Percentiles rank a stretch among this genome's conserved stretches.
These are phyloP conservation scores for Erebia palarica DNA, from an alignment of 2,888 invertebrate species.

Conservation along the genomic window DNA sequence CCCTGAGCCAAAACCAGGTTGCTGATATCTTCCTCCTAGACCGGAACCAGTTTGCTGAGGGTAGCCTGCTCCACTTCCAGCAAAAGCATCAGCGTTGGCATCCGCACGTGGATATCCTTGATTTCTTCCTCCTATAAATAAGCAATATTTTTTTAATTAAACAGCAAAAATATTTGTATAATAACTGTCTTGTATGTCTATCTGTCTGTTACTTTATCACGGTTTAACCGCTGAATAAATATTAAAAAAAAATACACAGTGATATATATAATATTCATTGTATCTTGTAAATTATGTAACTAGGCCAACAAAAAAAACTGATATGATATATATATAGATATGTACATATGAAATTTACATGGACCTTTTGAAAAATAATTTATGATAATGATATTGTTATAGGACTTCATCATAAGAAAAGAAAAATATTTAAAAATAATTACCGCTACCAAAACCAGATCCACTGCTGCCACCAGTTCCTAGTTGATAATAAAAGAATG, in stretches of 20 bases:
- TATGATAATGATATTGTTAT: too few relatives aligned
- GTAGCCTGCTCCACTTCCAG: conserved; percentile 44
- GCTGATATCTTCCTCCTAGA: conserved; percentile 40
- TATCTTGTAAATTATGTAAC: too few relatives aligned
- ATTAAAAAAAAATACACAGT: too few relatives aligned
- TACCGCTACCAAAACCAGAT: conserved; percentile 60
- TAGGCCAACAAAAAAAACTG: too few relatives aligned
- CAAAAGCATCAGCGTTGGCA: conserved; percentile 44
- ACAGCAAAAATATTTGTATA: neutral
- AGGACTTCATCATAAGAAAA: neutral
- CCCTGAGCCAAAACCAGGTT: conserved; percentile 32
- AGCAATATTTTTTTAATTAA: neutral
- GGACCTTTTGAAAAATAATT: too few relatives aligned
- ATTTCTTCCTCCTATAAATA: conserved; percentile 42
- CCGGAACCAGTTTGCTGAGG: conserved; percentile 37
- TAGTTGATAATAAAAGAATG: conserved; percentile 40
- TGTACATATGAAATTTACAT: too few relatives aligned
- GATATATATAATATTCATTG: too few relatives aligned
- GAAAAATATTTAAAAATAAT: conserved; percentile 26
- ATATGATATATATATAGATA: too few relatives aligned
- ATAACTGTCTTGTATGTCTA: too few relatives aligned
- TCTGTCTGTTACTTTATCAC: too few relatives aligned
- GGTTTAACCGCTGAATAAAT: too few relatives aligned
- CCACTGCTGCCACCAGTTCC: conserved; percentile 46
- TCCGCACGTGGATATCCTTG: conserved; percentile 53